phyloP scores from a whole-genome alignment of 1,140 invertebrate species.

The Aphelenchoides besseyi region DNA sequence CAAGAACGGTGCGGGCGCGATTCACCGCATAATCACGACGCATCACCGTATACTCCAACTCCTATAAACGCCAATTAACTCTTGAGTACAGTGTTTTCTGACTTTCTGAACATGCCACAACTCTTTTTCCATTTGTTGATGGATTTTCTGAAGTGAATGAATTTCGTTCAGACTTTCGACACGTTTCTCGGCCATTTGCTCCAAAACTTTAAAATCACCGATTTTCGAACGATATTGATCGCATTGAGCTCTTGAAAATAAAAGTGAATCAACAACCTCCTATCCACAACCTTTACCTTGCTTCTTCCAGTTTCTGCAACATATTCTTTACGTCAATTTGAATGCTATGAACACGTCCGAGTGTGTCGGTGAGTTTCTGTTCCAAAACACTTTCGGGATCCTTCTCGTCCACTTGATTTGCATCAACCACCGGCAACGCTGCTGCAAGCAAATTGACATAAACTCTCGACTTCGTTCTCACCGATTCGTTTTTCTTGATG shows the following conservation, averaged over 20 bases:
- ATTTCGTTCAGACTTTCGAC: conserved; percentile 24
- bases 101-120: conserved; percentile 29
- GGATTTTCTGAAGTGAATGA: conserved; percentile 16
- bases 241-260: conserved; percentile 4
- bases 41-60: conserved; percentile 27
- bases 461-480: background rate
- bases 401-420: conserved; percentile 6
- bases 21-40: conserved; percentile 25
- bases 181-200: conserved; percentile 21
- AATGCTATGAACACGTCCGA: background rate
- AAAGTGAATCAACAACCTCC: background rate
- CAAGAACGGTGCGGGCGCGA: conserved; percentile 23
- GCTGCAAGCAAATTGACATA: background rate
- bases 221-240: conserved; percentile 17
- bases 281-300: background rate
- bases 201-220: conserved; percentile 21
- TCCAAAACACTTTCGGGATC: conserved; percentile 8
- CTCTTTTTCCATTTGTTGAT: conserved; percentile 24
- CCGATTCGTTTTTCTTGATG: conserved; percentile 6
- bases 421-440: background rate
- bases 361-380: background rate
- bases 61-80: conserved; percentile 21
- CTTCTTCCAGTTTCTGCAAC: background rate
- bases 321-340: background rate
- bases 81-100: background rate